Percentiles rank a stretch among this genome's conserved stretches.
These are phyloP conservation scores for Mus pahari DNA, from an alignment of 2,113 vertebrate genomes.

Conservation along the genomic window DNA sequence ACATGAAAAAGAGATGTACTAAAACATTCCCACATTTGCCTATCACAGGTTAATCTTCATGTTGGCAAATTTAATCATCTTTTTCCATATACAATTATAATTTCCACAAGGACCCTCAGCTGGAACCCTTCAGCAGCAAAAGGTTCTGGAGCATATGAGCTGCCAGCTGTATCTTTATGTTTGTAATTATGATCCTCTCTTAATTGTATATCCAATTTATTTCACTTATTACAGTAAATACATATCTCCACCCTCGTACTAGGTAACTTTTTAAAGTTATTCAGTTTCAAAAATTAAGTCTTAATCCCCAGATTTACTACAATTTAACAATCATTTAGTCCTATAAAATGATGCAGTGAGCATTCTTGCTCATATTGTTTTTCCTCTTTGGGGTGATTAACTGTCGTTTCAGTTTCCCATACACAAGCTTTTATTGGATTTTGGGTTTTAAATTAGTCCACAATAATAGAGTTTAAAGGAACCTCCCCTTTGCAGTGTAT, in stretches of 20 bases:
- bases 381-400: conserved; percentile 40
- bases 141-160: not conserved
- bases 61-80: conserved; percentile 65
- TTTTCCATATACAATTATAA: conserved; percentile 9
- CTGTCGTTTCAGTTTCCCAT: conserved; percentile 9
- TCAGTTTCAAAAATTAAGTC: conserved; percentile 27
- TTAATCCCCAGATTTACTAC: conserved; percentile 33
- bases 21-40: conserved; percentile 46
- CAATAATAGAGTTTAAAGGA: conserved; percentile 7
- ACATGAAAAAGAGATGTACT: conserved; percentile 45
- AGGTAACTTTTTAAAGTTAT: conserved; percentile 4
- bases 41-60: conserved; percentile 8
- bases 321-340: not conserved
- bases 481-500: not conserved
- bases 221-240: not conserved
- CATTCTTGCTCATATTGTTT: not conserved
- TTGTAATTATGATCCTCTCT: conserved; percentile 25
- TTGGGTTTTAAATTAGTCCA: conserved; percentile 30
- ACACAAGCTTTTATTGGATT: conserved; percentile 42
- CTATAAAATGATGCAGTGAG: conserved; percentile 13
- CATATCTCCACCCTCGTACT: conserved; percentile 4
- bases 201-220: conserved; percentile 26
- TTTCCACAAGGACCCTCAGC: conserved; percentile 46
- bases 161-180: not conserved
- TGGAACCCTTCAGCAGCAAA: not conserved